Base-by-base conservation (phyloP, 92 coral and sea anemone genomes). In the Zoanthus solanderi region DNA sequence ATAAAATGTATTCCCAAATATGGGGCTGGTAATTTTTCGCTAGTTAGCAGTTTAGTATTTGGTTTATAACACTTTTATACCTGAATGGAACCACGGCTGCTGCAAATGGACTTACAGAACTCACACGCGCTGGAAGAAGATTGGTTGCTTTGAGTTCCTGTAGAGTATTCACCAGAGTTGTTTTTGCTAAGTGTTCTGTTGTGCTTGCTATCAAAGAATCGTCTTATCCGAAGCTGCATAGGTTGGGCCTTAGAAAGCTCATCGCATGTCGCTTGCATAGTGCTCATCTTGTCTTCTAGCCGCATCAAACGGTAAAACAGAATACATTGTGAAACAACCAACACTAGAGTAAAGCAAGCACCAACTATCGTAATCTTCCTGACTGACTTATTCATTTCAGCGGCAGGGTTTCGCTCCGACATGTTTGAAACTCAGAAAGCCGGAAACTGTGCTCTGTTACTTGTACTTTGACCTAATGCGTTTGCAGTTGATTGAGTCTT, bases 101-200 rank as follows among this genome's bases (percentile, higher is more conserved):
- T 9, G 34, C 79, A 75, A 16, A 45, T 6, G 17, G 23, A 31
- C 9, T n/a, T 18, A 28, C 79, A 47, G 15, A 75, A 13, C 9
- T 75, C 47, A 75, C 79, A 75, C 12, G 23, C 79, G 47, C n/a
- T 13, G 47, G 60, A 7, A 47, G 32, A 17, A 7, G 56, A 45
- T 75, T 52, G 10, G 56, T 47, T 75, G 56, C 79, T 75, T 23
- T 46, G 16, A 75, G 14, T 75, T 75, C 60, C 31, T 75, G n/a
- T 11, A 30, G 9, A 30, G 18, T 45, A 7, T 28, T 13, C 17
- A 48, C 45, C 42, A 42, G 52, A 46, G 18, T 16, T 56, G 8
- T 75, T 50, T 18, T 9, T n/a, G 50, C 56, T 6, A 15, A 10
- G 29, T 18, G 57, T 75, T 42, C 46, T 12, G 37, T 75, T 28